These are phyloP conservation scores for Leucania comma DNA, from an alignment of 2,888 invertebrate species.

Conservation along the genomic window DNA sequence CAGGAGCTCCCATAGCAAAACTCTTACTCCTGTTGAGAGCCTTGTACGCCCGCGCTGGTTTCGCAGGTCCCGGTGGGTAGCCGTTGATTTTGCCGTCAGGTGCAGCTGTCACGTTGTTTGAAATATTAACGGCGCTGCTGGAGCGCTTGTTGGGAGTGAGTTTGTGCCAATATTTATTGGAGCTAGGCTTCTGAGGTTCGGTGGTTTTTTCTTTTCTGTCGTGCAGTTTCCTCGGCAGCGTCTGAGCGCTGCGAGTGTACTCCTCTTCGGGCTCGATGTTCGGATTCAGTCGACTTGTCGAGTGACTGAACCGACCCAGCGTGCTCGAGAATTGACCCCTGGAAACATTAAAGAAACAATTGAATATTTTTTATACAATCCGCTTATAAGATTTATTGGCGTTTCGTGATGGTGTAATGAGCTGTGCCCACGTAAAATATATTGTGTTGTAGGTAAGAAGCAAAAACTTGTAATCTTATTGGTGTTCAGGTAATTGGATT, in stretches of 20 bases:
- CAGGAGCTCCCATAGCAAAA: conserved; percentile 94
- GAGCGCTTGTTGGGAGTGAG: conserved; percentile 90
- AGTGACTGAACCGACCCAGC: conserved; percentile 95
- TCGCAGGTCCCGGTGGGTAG: conserved; percentile 92
- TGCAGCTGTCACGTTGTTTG: conserved; percentile 82
- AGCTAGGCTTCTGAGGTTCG: conserved; percentile 81
- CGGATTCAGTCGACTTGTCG: conserved; percentile 93
- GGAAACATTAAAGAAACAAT: conserved; percentile 82
- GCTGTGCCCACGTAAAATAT: conserved; percentile 80
- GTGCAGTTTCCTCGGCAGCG: conserved; percentile 93
- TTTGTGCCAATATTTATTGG: conserved; percentile 86
- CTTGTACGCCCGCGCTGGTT: conserved; percentile 95
- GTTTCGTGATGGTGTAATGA: conserved; percentile 74
- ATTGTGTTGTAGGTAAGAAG: conserved; percentile 77
- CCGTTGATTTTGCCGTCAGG: conserved; percentile 86
- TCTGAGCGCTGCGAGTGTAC: conserved; percentile 93
- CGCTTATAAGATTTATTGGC: conserved; percentile 72
- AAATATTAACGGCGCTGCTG: conserved; percentile 93
- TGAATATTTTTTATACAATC: conserved; percentile 67
- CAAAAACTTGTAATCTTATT: conserved; percentile 85
- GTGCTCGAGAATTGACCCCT: conserved; percentile 94
- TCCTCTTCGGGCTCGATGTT: conserved; percentile 88
- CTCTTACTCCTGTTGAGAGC: conserved; percentile 95
- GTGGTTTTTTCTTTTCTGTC: conserved; percentile 86
- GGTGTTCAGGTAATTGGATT: conserved; percentile 83